Conservation (phyloP, 1,140 invertebrate species). For the Drosophila oshimai region DNA sequence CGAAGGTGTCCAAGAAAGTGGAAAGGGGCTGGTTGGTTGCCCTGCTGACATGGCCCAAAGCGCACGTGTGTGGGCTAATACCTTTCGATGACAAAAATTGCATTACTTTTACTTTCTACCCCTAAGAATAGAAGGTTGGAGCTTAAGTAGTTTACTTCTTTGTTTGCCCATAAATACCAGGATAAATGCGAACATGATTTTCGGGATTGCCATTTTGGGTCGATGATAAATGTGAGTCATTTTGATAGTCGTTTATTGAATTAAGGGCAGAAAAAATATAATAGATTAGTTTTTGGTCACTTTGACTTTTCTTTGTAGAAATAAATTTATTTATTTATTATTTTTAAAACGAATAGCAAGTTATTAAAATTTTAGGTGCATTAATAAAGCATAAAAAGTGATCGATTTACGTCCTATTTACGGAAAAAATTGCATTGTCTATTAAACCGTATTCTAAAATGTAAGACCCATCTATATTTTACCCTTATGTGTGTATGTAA, state of each 20-base stretch:
- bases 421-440: too few species aligned
- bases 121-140: neutral
- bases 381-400: too few species aligned
- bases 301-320: too few species aligned
- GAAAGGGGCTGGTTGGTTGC: neutral
- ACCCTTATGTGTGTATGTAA: neutral
- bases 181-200: slow-evolving; percentile 40
- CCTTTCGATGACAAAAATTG: slow-evolving; percentile 66
- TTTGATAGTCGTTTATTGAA: slow-evolving; percentile 7
- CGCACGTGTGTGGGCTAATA: slow-evolving; percentile 69
- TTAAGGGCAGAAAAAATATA: neutral
- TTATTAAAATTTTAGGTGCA: too few species aligned
- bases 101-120: slow-evolving; percentile 70
- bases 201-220: neutral
- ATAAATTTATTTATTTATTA: too few species aligned
- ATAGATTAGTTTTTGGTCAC: neutral
- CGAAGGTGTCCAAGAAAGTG: neutral
- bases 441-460: too few species aligned
- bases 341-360: too few species aligned
- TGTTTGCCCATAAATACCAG: slow-evolving; percentile 56
- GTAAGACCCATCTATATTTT: too few species aligned
- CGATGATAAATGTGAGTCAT: neutral
- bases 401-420: too few species aligned
- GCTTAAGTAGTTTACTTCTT: slow-evolving; percentile 63
- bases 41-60: slow-evolving; percentile 29